These are phyloP conservation scores for Uromys caudimaculatus DNA, from an alignment of 2,797 vertebrate genomes.

Conservation along the genomic window DNA sequence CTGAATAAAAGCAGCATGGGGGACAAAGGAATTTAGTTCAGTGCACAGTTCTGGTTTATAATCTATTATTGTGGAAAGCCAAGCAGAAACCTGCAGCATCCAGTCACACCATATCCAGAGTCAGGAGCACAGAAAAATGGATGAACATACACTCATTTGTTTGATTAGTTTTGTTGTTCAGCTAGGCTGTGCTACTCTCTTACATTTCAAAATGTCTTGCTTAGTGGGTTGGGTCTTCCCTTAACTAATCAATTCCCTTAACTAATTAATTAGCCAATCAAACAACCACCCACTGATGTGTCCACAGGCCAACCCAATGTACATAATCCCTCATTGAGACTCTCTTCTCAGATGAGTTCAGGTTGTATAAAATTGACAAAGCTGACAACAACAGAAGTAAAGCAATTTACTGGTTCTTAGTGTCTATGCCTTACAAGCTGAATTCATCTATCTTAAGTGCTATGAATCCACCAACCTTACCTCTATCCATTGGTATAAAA, in stretches of 20 bases:
- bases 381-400: neutral
- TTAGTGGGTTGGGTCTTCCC: neutral
- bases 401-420: neutral
- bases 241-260: neutral
- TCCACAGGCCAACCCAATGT: neutral
- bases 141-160: neutral
- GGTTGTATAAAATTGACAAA: neutral
- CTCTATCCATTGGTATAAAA: neutral
- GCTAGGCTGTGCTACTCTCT: neutral
- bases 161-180: neutral
- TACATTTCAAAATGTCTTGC: neutral
- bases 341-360: neutral
- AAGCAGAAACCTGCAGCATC: neutral
- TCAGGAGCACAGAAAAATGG: neutral
- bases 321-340: neutral
- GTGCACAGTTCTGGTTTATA: neutral
- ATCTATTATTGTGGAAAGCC: neutral
- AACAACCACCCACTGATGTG: neutral
- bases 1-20: neutral
- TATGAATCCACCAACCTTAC: neutral
- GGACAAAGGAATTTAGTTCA: neutral
- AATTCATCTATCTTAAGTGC: neutral
- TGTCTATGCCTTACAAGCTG: neutral
- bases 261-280: neutral
- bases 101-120: neutral